phyloP scores from a whole-genome alignment of 2,113 vertebrate species.

The Mungos mungo region DNA sequence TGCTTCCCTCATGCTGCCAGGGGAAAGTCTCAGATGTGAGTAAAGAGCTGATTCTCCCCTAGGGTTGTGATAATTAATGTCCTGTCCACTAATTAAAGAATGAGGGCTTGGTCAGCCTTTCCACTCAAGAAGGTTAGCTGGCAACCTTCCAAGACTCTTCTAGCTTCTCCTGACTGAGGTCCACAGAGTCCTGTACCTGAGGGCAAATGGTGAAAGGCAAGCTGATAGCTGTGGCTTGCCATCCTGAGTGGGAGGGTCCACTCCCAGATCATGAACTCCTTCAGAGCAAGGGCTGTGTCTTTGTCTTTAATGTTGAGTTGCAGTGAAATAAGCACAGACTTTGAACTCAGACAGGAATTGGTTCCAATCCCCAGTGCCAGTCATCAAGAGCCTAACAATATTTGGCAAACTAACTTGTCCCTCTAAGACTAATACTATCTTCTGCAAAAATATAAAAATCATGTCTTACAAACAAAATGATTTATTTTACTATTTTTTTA shows the following conservation, averaged over 20 bases:
- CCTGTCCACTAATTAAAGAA: background rate
- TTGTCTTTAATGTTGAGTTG: background rate
- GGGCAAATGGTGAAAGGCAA: background rate
- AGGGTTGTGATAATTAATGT: background rate
- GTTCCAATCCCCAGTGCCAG: background rate
- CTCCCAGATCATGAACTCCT: background rate
- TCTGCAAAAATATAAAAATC: background rate
- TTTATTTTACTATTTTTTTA: no score
- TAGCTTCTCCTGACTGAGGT: background rate
- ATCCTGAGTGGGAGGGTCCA: background rate
- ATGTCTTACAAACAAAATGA: background rate
- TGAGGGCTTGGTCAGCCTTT: background rate
- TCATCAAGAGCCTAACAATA: background rate
- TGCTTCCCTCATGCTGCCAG: background rate
- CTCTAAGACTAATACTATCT: background rate
- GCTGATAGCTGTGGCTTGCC: background rate
- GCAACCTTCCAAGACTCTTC: background rate
- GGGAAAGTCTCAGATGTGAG: background rate
- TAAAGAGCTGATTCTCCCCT: background rate
- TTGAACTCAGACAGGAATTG: background rate
- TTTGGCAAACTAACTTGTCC: background rate
- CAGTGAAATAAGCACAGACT: background rate
- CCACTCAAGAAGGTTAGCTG: background rate
- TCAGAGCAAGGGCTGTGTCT: background rate
- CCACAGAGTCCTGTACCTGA: background rate